Percentiles rank a stretch among this genome's conserved stretches.
phyloP scores from a whole-genome alignment of 2,113 vertebrate species.

The Zootoca vivipara region DNA sequence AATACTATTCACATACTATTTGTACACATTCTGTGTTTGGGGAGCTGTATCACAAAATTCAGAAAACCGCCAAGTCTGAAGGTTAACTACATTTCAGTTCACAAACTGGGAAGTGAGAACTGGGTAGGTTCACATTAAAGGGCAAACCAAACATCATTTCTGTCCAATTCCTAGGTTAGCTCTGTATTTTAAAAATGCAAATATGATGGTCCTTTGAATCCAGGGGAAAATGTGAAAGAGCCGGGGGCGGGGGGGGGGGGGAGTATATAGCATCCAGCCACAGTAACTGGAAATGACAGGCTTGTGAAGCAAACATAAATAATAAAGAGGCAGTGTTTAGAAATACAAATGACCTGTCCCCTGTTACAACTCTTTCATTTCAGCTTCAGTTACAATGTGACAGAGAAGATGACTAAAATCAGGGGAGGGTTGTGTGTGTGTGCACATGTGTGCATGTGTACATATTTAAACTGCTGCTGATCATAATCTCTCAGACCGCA shows the following conservation, averaged over 20 bases:
- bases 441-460: too few relatives aligned
- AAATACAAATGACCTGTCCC: slow-evolving; percentile 5
- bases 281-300: slow-evolving; percentile 1
- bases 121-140: too few relatives aligned
- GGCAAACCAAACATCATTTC: too few relatives aligned
- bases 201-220: background rate
- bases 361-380: background rate
- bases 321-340: background rate
- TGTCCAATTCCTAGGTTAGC: background rate
- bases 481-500: background rate
- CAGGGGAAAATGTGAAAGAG: background rate
- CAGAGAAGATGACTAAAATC: background rate
- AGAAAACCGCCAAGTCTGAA: too few relatives aligned
- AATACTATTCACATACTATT: too few relatives aligned
- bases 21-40: too few relatives aligned
- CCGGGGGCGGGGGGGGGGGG: background rate
- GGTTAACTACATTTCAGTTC: too few relatives aligned
- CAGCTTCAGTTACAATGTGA: background rate
- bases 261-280: background rate
- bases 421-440: background rate
- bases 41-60: too few relatives aligned
- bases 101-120: too few relatives aligned
- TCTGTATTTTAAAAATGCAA: background rate
- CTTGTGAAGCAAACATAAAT: background rate
- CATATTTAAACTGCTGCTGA: background rate